Percentiles rank a stretch among this genome's conserved stretches.
Evolutionary conservation across 2,888 invertebrate genomes (phyloP).

Genomic region (Brenthis hecate): DNA sequence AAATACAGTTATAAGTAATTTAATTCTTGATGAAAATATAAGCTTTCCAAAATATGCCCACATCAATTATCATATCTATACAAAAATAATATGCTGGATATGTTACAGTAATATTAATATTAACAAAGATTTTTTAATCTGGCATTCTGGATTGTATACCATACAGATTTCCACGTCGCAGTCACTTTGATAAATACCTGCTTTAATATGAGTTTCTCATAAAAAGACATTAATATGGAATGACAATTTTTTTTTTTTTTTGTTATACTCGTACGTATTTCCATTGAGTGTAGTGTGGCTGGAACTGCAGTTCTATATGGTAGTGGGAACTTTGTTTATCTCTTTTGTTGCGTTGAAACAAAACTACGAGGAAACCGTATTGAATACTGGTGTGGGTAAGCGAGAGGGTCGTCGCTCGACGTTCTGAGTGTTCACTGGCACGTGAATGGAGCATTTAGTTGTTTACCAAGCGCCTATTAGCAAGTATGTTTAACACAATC

Average conservation of each 20-base stretch:
- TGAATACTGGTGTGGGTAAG: neutral
- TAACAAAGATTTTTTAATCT: constrained; percentile 11
- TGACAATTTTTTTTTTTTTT: neutral
- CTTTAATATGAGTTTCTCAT: constrained; percentile 1
- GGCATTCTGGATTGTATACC: constrained; percentile 9
- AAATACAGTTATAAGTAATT: too few species aligned
- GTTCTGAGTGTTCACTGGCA: constrained; percentile 15
- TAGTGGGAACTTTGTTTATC: constrained; percentile 4
- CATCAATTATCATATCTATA: neutral
- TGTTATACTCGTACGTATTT: neutral
- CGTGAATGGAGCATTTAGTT: constrained; percentile 36
- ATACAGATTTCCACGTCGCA: constrained; percentile 3
- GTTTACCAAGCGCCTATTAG: constrained; percentile 38
- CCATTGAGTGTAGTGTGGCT: constrained; percentile 9
- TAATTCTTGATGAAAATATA: too few species aligned
- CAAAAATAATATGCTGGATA: neutral
- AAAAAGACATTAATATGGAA: constrained; percentile 13
- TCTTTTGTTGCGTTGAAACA: constrained; percentile 9
- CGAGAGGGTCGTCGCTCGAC: constrained; percentile 21
- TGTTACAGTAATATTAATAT: neutral
- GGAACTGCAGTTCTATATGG: neutral
- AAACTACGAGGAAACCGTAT: neutral
- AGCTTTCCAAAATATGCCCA: too few species aligned
- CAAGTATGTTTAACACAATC: constrained; percentile 41
- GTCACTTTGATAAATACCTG: constrained; percentile 7